phyloP scores from a whole-genome alignment of 2,888 invertebrate species.

The Sthenelais limicola region DNA sequence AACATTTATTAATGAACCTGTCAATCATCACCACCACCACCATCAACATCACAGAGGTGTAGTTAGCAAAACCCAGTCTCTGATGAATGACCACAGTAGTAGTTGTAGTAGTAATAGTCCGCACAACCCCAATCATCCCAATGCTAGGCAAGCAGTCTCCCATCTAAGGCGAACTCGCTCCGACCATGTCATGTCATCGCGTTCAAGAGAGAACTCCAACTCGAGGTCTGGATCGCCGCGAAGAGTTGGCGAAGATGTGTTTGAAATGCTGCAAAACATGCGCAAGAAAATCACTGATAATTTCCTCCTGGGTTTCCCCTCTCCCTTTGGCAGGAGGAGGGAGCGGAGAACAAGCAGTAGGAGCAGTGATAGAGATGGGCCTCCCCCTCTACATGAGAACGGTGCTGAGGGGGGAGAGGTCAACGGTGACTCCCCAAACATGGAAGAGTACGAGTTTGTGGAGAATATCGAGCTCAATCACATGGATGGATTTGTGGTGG shows the following conservation, averaged over 20 bases:
- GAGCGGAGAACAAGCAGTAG: neutral
- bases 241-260: conserved; percentile 19
- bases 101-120: no score
- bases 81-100: no score
- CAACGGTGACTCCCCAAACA: conserved; percentile 1
- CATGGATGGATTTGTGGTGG: conserved; percentile 46
- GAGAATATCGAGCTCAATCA: conserved; percentile 51
- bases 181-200: conserved; percentile 39
- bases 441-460: conserved; percentile 47
- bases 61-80: no score
- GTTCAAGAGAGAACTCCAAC: conserved; percentile 12
- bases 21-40: no score
- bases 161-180: conserved; percentile 28
- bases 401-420: neutral
- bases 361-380: neutral
- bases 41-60: no score
- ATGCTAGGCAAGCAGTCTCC: conserved; percentile 25
- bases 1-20: no score
- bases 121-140: no score
- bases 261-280: conserved; percentile 41
- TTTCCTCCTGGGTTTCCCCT: conserved; percentile 15
- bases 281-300: conserved; percentile 42
- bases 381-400: neutral
- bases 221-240: conserved; percentile 27
- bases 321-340: conserved; percentile 12